Base-by-base conservation (phyloP, 2,888 invertebrate species). In the Trilocha varians region DNA sequence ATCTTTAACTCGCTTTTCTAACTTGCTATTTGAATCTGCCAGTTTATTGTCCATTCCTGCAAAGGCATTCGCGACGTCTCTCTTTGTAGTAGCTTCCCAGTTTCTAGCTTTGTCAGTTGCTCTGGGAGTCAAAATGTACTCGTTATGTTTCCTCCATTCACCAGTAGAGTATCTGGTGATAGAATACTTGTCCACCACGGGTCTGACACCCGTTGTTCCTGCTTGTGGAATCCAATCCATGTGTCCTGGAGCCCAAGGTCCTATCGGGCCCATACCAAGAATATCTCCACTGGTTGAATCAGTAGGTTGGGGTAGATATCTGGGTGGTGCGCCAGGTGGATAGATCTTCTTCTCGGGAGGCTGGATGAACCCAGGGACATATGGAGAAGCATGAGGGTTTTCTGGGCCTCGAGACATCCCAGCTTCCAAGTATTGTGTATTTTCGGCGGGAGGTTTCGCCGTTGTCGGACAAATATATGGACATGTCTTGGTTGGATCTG, bases 141-240 rank as follows among this genome's bases (percentile, higher is more conserved):
- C 66, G 52, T 91, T 91, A 46, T 88, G 83, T 17, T 83, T 72
- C 25, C 92, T 86, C 94, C 94, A 94, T 65, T 93, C 91, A 3
- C 89, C 90, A 2, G 91, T 89, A 44, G 91, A 92, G 56, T 88
- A 92, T 49, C 90, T 85, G 0, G 93, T 91, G 36, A 93, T 90
- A 1, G 93, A 92, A 64, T 93, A 93, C 54, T 91, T 91, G 71
- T 93, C 93, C 1, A 91, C 92, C 0, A 93, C 90, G 0, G 93
- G 93, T 44, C 93, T 78, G 0, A 92, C 89, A 4, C 93, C 93
- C 0, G 93, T 93, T 32, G 90, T 82, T 1, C 92, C 93, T 0
- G 89, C 89, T 57, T 89, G 78, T 0, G 93, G 92, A 13, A 90
- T 90, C 90, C 91, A 93, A 68, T 92, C 91, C 1, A 91, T 79